Percentiles rank a stretch among this genome's conserved stretches.
phyloP scores from a whole-genome alignment of 2,113 vertebrate genomes.

The Zosterops lateralis region DNA sequence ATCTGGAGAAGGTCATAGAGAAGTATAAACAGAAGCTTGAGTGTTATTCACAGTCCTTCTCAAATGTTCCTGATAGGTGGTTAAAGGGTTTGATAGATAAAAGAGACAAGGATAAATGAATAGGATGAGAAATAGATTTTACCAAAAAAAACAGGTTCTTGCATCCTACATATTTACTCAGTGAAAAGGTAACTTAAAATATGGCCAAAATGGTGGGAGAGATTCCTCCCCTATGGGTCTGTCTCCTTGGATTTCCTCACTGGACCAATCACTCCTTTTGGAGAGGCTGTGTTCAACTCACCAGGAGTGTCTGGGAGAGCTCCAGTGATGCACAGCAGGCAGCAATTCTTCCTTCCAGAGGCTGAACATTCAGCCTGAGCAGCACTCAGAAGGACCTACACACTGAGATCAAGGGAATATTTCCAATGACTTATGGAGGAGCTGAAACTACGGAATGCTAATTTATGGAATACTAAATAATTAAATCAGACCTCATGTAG shows the following conservation, averaged over 20 bases:
- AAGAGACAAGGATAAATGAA: neutral
- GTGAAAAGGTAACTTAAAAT: neutral
- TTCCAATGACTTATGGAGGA: constrained; percentile 34
- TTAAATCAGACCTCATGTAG: constrained; percentile 33
- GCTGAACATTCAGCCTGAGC: neutral
- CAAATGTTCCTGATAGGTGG: neutral
- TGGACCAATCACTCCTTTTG: neutral
- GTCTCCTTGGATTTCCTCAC: neutral
- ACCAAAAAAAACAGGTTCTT: neutral
- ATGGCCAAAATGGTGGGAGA: neutral
- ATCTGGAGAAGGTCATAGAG: neutral
- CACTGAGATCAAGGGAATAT: neutral
- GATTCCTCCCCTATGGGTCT: neutral
- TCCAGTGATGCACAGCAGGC: neutral
- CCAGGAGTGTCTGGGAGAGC: fast-evolving
- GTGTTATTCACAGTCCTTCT: neutral
- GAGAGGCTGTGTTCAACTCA: neutral
- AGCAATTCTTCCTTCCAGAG: neutral
- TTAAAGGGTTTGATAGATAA: neutral
- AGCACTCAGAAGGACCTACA: neutral
- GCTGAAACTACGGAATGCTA: neutral
- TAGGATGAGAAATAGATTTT: neutral
- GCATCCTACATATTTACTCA: neutral
- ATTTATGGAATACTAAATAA: constrained; percentile 39
- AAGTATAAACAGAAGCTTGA: neutral